These are phyloP conservation scores for Hafferia zeledoni DNA, from an alignment of 2,797 vertebrate species.

Conservation along the genomic window DNA sequence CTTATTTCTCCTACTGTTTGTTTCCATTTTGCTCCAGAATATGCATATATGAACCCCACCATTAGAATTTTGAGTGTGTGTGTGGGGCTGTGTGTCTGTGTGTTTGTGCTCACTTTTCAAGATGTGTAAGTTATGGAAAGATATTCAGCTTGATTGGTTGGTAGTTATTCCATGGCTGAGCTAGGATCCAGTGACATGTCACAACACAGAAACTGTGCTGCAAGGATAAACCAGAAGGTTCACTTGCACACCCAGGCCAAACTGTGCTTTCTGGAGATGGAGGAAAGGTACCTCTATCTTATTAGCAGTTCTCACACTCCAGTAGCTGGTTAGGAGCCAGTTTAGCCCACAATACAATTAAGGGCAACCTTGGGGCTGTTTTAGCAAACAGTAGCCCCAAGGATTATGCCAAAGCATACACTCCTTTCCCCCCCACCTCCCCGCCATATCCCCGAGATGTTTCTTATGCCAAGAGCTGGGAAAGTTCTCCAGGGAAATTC, in stretches of 20 bases:
- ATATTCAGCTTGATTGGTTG: background rate
- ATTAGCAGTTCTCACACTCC: conserved; percentile 53
- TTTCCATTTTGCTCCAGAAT: background rate
- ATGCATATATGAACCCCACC: background rate
- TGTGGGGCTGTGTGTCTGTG: fast-evolving
- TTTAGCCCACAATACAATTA: conserved; percentile 53
- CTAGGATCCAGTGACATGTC: conserved; percentile 61
- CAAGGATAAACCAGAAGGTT: conserved; percentile 63
- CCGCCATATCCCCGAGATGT: conserved; percentile 23
- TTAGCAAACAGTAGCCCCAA: conserved; percentile 26
- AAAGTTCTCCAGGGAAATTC: conserved; percentile 64
- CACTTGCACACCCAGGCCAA: background rate
- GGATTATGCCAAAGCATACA: conserved; percentile 31
- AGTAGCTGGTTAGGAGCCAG: conserved; percentile 52
- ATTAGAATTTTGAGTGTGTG: background rate
- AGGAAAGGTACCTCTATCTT: background rate
- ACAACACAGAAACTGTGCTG: conserved; percentile 58
- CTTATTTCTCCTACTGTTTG: background rate
- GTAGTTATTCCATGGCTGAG: conserved; percentile 62
- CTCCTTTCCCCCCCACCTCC: conserved; percentile 5
- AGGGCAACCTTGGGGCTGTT: conserved; percentile 27
- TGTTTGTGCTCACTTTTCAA: background rate
- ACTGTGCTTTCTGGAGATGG: background rate
- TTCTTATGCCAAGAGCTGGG: conserved; percentile 38
- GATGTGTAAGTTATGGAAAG: background rate